Conservation (phyloP, 1,140 invertebrate genomes). For the Stegodyphus mimosarum region DNA sequence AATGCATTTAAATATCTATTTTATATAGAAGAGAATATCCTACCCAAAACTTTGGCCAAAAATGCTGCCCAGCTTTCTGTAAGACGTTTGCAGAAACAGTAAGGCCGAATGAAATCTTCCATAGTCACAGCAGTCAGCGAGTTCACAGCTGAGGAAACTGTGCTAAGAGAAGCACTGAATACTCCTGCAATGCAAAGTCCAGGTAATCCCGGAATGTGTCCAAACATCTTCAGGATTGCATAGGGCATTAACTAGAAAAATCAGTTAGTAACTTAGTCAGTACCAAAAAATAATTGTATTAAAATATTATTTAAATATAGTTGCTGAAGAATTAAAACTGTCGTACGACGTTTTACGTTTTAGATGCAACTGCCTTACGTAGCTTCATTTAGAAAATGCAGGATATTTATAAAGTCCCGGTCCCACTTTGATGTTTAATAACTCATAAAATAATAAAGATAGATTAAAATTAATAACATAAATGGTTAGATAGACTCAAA, state of each 20-base stretch:
- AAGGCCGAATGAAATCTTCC: conserved; percentile 79
- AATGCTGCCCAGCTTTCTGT: conserved; percentile 45
- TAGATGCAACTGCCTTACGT: too few relatives aligned
- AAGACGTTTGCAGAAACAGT: conserved; percentile 7
- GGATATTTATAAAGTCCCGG: too few relatives aligned
- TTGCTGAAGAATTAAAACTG: neutral
- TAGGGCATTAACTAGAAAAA: conserved; percentile 78
- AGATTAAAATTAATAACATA: too few relatives aligned
- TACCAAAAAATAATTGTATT: neutral
- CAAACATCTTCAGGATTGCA: conserved; percentile 82
- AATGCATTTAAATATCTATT: too few relatives aligned
- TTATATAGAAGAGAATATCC: neutral
- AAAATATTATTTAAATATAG: neutral
- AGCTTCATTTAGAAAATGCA: too few relatives aligned
- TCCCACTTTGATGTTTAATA: too few relatives aligned
- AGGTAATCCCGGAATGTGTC: conserved; percentile 76
- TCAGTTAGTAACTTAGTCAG: neutral
- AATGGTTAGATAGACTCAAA: too few relatives aligned
- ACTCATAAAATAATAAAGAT: too few relatives aligned
- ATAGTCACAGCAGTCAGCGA: conserved; percentile 89
- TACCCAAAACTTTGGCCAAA: conserved; percentile 42
- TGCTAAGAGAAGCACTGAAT: conserved; percentile 86
- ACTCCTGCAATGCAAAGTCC: conserved; percentile 85
- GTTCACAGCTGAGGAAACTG: conserved; percentile 90
- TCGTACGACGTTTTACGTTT: too few relatives aligned